These are phyloP conservation scores for Rhinoderma darwinii DNA, from an alignment of 2,113 vertebrate genomes.

Conservation along the genomic window DNA sequence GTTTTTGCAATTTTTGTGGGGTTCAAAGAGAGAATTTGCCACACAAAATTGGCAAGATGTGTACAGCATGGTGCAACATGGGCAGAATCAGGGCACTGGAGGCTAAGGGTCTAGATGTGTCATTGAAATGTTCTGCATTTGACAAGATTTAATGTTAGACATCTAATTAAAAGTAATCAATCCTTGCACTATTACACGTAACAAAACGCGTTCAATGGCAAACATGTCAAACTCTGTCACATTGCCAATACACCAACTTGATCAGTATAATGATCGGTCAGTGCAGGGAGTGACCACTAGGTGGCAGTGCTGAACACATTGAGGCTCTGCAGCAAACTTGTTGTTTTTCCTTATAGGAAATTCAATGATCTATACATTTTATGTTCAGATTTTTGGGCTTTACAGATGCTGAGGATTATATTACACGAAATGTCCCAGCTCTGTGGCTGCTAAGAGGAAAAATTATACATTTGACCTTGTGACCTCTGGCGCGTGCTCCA, in stretches of 20 bases:
- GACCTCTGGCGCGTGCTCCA: background rate
- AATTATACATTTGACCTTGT: background rate
- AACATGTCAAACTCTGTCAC: conserved; percentile 2
- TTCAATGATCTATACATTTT: background rate
- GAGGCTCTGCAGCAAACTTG: background rate
- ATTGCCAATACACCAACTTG: background rate
- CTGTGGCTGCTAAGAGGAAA: background rate
- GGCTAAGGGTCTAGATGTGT: no score
- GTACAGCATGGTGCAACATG: no score
- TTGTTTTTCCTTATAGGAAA: background rate
- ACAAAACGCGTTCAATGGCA: background rate
- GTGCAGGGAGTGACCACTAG: background rate
- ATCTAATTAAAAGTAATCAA: background rate
- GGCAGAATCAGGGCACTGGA: no score
- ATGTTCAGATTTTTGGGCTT: background rate
- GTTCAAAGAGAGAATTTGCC: no score
- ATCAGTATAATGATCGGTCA: background rate
- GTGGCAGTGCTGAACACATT: background rate
- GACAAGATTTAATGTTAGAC: background rate
- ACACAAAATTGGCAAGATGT: no score
- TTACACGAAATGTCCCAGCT: background rate
- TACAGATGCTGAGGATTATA: background rate
- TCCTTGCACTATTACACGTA: background rate
- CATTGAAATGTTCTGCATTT: background rate
- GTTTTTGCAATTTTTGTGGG: no score